phyloP scores from a whole-genome alignment of 2,888 invertebrate species.

The Epicampocera succincta region DNA sequence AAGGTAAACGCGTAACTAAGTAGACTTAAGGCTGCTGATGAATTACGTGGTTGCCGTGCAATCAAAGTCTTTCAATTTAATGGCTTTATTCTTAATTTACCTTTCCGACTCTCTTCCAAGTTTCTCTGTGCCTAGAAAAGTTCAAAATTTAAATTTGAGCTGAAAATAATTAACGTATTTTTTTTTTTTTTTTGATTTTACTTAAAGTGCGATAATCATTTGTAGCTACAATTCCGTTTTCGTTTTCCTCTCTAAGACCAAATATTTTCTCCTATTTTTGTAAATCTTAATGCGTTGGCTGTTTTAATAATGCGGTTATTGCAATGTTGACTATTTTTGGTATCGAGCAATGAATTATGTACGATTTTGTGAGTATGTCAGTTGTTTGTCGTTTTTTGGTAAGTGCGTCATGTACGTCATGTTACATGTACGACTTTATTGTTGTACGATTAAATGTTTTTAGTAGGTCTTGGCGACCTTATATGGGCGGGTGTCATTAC shows the following conservation, averaged over 20 bases:
- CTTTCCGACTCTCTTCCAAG: too few relatives aligned
- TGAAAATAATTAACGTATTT: not conserved
- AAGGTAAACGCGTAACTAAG: too few relatives aligned
- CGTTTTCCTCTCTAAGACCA: constrained; percentile 20
- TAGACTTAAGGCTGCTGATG: too few relatives aligned
- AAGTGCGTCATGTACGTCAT: constrained; percentile 66
- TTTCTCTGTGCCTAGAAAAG: too few relatives aligned
- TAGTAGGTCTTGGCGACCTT: constrained; percentile 68
- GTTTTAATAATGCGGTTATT: constrained; percentile 33
- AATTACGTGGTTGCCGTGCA: too few relatives aligned
- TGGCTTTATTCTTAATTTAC: too few relatives aligned
- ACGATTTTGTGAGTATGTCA: constrained; percentile 62
- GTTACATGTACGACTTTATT: constrained; percentile 65
- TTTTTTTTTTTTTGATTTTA: not conserved
- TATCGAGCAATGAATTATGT: constrained; percentile 45
- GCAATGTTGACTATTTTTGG: constrained; percentile 52
- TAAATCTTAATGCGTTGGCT: constrained; percentile 7
- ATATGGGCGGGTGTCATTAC: constrained; percentile 70
- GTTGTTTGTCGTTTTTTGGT: constrained; percentile 69
- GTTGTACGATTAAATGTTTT: constrained; percentile 60
- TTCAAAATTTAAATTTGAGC: too few relatives aligned
- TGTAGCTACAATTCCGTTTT: not conserved
- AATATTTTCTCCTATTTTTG: not conserved
- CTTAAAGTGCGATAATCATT: not conserved
- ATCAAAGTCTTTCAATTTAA: too few relatives aligned